Evolutionary conservation across 2,113 vertebrate species (phyloP).

Genomic region (Xenopus borealis): DNA sequence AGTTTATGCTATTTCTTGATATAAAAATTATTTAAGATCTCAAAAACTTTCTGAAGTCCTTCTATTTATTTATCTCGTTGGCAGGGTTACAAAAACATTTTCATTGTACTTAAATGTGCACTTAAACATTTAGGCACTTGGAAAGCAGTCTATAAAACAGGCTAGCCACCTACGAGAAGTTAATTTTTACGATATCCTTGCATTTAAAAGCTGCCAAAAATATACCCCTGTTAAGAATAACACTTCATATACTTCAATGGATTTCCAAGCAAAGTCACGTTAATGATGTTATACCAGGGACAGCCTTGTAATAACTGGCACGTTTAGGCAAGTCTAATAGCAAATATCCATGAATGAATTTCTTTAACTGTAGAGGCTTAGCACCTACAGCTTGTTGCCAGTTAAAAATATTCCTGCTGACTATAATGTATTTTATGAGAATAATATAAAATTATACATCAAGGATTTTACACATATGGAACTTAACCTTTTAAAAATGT

Average conservation of each 20-base stretch:
- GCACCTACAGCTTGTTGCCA: constrained; percentile 40
- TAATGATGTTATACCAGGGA: constrained; percentile 14
- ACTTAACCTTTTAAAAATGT: constrained; percentile 46
- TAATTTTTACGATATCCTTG: constrained; percentile 37
- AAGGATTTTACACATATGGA: constrained; percentile 32
- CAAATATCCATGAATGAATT: constrained; percentile 54
- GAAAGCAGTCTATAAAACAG: constrained; percentile 24
- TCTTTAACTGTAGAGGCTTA: constrained; percentile 56
- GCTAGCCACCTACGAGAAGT: constrained; percentile 34
- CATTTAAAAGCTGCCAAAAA: constrained; percentile 31
- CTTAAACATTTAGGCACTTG: constrained; percentile 8
- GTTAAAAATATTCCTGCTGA: constrained; percentile 44
- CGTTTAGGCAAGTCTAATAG: constrained; percentile 45
- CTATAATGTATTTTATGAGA: constrained; percentile 64
- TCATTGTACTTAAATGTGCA: too few species aligned
- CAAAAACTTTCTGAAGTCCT: too few species aligned
- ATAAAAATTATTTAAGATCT: too few species aligned
- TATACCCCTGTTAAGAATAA: constrained; percentile 34
- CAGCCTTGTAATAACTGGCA: constrained; percentile 47
- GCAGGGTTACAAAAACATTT: too few species aligned
- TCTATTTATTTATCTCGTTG: too few species aligned
- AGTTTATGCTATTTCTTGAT: too few species aligned
- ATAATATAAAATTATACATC: constrained; percentile 51
- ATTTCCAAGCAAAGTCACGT: constrained; percentile 15
- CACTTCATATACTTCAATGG: constrained; percentile 42